Conservation (phyloP, 2,888 invertebrate genomes). For the Apotomis betuletana region DNA sequence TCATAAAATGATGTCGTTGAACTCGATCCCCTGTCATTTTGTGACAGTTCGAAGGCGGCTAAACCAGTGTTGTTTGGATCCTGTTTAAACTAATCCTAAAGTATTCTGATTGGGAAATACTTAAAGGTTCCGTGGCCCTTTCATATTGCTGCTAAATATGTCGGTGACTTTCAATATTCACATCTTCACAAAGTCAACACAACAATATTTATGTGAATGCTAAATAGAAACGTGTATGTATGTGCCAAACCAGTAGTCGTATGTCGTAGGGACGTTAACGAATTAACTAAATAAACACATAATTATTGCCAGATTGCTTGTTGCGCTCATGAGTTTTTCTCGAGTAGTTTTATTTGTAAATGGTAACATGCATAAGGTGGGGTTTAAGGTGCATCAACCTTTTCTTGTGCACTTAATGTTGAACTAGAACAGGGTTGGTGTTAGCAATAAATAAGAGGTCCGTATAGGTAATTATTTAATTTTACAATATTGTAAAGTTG, state of each 20-base stretch:
- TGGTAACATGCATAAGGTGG: slow-evolving; percentile 26
- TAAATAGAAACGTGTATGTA: slow-evolving; percentile 12
- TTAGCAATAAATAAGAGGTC: not conserved
- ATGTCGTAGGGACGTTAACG: slow-evolving; percentile 7
- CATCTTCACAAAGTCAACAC: slow-evolving; percentile 8
- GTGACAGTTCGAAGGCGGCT: slow-evolving; percentile 3
- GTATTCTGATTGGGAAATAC: slow-evolving; percentile 6
- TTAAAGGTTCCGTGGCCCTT: too few relatives aligned
- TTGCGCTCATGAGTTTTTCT: slow-evolving; percentile 22
- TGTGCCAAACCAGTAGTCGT: slow-evolving; percentile 6
- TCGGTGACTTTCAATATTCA: slow-evolving; percentile 18
- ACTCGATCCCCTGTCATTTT: slow-evolving; percentile 21
- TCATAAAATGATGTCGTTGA: slow-evolving; percentile 36
- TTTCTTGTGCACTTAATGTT: not conserved
- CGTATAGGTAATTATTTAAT: too few relatives aligned
- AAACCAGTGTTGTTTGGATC: not conserved
- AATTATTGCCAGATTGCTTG: slow-evolving; percentile 24
- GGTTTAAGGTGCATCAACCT: slow-evolving; percentile 8
- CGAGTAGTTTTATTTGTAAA: slow-evolving; percentile 27
- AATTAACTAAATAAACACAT: slow-evolving; percentile 18
- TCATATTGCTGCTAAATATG: not conserved
- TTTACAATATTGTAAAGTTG: too few relatives aligned
- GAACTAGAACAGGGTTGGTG: slow-evolving; percentile 2
- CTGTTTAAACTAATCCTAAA: slow-evolving; percentile 12
- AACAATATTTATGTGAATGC: slow-evolving; percentile 9